phyloP scores from a whole-genome alignment of 1,140 invertebrate species.

The Caenorhabditis latens region DNA sequence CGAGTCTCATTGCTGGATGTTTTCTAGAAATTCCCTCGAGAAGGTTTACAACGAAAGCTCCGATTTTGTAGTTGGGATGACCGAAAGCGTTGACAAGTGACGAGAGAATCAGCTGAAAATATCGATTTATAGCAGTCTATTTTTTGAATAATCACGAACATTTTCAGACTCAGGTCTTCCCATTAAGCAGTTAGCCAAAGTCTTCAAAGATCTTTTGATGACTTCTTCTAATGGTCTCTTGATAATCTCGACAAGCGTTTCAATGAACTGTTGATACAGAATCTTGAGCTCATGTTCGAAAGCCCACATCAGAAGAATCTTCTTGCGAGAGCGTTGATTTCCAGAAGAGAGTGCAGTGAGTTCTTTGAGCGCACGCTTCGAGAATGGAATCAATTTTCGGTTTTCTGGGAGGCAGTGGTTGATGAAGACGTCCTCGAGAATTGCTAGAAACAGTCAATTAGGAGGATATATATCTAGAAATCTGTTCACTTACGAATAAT shows the following conservation, averaged over 20 bases:
- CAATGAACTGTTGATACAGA: conserved; percentile 84
- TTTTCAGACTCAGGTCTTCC: conserved; percentile 89
- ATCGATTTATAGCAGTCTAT: neutral
- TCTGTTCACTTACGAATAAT: conserved; percentile 81
- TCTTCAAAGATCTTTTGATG: conserved; percentile 67
- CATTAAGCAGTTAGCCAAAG: conserved; percentile 85
- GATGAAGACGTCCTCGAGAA: conserved; percentile 85
- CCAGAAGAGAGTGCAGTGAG: conserved; percentile 77
- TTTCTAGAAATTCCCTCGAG: conserved; percentile 86
- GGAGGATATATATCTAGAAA: conserved; percentile 53
- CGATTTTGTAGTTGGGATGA: conserved; percentile 89
- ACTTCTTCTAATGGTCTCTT: conserved; percentile 71
- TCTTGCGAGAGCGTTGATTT: conserved; percentile 79
- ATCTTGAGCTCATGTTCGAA: conserved; percentile 89
- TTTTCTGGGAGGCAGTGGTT: conserved; percentile 84
- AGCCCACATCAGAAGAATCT: conserved; percentile 81
- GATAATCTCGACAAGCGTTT: conserved; percentile 81
- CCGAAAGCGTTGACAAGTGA: conserved; percentile 94
- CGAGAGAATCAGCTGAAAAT: conserved; percentile 82
- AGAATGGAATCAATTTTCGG: conserved; percentile 84
- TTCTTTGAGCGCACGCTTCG: conserved; percentile 81
- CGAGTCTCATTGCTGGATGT: conserved; percentile 91
- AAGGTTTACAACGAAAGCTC: conserved; percentile 88
- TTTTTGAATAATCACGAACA: neutral
- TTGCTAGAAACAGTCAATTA: conserved; percentile 79